Evolutionary conservation across 1,140 invertebrate species (phyloP), one percentile per base, ranked within the genome.

Genomic region (Pachypeltis micranthus): DNA sequence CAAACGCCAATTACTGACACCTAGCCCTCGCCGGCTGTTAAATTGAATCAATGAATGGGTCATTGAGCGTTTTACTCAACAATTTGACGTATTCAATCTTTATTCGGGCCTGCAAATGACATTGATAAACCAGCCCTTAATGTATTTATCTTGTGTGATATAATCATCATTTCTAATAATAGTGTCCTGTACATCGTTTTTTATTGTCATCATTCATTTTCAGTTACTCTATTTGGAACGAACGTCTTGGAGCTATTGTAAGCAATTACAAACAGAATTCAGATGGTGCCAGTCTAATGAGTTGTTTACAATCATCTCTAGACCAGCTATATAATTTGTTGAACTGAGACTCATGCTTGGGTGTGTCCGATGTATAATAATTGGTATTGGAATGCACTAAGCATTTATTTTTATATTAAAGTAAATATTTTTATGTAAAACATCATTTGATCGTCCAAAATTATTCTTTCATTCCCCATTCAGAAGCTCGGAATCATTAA

Each of bases 161-260:
- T 10, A 7, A 10, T 39, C 7, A 10, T 10, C 16, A 39, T 39
- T 39, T 39, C 31, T 10, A 39, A n/a, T n/a, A n/a, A n/a, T n/a
- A n/a, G n/a, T n/a, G n/a, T n/a, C n/a, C n/a, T n/a, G 31, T 39
- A 10, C 31, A 39, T 16, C 16, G 7, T 39, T 10, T 7, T 55
- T 10, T 10, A 10, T 10, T 55, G 19, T 55, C 4, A 10, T 55
- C 62, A 66, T 69, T 59, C 69, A 23, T 67, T 75, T 79, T 57
- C 71, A 86, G 84, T 63, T 88, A 89, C 70, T 80, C 79, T 31
- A 88, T 91, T 63, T 82, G 84, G 68, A 82, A 91, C 64, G 80
- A 88, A 64, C 80, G 78, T 66, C 72, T 91, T 29, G 90, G 91
- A n/a, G 80, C 83, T 59, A 80, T 90, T 57, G 82, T 92, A 1